These are phyloP conservation scores for Macquaria australasica DNA, from an alignment of 2,113 vertebrate genomes.

Conservation along the genomic window DNA sequence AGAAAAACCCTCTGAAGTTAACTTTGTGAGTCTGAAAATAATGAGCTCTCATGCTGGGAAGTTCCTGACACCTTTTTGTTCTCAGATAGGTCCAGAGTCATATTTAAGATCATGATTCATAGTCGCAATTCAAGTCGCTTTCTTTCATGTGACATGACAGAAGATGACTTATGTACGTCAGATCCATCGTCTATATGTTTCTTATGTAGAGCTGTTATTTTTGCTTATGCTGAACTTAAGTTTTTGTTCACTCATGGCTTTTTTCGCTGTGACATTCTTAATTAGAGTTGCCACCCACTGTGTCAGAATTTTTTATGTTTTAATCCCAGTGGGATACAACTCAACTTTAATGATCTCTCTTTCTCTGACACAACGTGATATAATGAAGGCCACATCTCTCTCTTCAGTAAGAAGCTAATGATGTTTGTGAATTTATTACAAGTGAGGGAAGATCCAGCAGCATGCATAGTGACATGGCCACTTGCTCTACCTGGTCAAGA, in stretches of 20 bases:
- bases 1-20: conserved; percentile 25
- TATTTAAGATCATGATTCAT: conserved; percentile 34
- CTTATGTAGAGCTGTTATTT: conserved; percentile 3
- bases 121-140: conserved; percentile 13
- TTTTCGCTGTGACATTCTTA: conserved; percentile 32
- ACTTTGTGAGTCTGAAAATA: conserved; percentile 50
- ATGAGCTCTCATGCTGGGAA: conserved; percentile 51
- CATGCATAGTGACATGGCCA: not conserved
- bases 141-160: conserved; percentile 28
- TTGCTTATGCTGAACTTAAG: conserved; percentile 10
- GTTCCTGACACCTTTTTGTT: conserved; percentile 39
- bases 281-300: conserved; percentile 55
- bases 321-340: conserved; percentile 44
- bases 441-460: conserved; percentile 13
- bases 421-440: conserved; percentile 49
- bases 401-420: conserved; percentile 41
- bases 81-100: conserved; percentile 44
- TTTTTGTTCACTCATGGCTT: not conserved
- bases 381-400: conserved; percentile 50
- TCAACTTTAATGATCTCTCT: conserved; percentile 60
- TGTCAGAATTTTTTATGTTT: conserved; percentile 37
- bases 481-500: conserved; percentile 28
- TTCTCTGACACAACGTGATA: conserved; percentile 28
- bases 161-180: conserved; percentile 4
- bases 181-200: conserved; percentile 1